These are phyloP conservation scores for Nyleta sp. DNA, from an alignment of 2,888 invertebrate genomes.

Conservation along the genomic window DNA sequence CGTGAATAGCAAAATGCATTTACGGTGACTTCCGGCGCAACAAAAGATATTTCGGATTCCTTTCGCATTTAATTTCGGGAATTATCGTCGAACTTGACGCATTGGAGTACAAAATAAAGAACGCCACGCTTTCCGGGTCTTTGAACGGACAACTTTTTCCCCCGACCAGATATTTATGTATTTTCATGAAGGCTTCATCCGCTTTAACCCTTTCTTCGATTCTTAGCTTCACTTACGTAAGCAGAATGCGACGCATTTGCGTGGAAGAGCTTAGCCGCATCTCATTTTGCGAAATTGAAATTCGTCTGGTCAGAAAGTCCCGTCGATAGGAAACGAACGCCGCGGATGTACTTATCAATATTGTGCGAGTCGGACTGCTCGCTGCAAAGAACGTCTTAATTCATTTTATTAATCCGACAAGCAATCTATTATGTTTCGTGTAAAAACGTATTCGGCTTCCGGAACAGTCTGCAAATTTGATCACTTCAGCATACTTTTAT, in stretches of 20 bases:
- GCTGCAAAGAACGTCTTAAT: not conserved
- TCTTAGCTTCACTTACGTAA: slow-evolving; percentile 60
- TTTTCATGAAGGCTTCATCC: slow-evolving; percentile 51
- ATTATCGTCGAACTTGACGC: slow-evolving; percentile 34
- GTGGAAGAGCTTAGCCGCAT: slow-evolving; percentile 68
- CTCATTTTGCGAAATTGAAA: slow-evolving; percentile 71
- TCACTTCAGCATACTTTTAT: not conserved
- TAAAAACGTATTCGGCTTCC: no score
- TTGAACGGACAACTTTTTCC: slow-evolving; percentile 21
- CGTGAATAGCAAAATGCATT: slow-evolving; percentile 49
- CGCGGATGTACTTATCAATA: slow-evolving; percentile 44
- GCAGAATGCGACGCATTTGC: slow-evolving; percentile 68
- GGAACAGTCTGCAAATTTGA: no score
- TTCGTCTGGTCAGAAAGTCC: slow-evolving; percentile 67
- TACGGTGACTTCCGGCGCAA: slow-evolving; percentile 26
- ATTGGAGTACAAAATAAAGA: not conserved
- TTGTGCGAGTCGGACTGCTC: not conserved
- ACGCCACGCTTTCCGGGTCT: no score
- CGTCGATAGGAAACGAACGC: slow-evolving; percentile 49
- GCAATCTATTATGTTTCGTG: not conserved
- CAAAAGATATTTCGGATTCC: slow-evolving; percentile 45
- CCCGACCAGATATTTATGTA: slow-evolving; percentile 49
- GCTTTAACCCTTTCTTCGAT: slow-evolving; percentile 62
- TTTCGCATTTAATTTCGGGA: slow-evolving; percentile 46
- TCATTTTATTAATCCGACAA: no score